Conservation (phyloP, 1,140 invertebrate genomes). For the Drosophila paulistorum region DNA sequence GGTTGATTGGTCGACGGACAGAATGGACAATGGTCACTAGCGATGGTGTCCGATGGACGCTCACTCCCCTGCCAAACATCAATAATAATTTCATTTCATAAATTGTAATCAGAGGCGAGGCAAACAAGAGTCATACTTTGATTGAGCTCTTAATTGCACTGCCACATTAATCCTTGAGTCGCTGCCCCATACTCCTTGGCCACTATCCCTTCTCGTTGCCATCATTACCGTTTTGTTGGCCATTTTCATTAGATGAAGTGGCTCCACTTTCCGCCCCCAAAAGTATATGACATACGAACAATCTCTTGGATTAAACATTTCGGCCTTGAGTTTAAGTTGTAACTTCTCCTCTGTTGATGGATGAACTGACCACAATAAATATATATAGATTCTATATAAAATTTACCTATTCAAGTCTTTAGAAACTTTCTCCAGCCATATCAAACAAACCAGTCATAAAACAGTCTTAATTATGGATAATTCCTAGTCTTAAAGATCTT, state of each 20-base stretch:
- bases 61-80: conserved; percentile 69
- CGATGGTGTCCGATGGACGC: conserved; percentile 35
- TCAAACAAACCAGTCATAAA: too few species aligned
- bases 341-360: too few species aligned
- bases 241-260: conserved; percentile 65
- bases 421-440: too few species aligned
- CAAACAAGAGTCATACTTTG: conserved; percentile 62
- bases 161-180: conserved; percentile 66
- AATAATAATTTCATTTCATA: conserved; percentile 81
- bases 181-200: too few species aligned
- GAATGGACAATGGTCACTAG: conserved; percentile 11
- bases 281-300: not conserved
- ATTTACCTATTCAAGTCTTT: too few species aligned
- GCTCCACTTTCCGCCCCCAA: conserved; percentile 9
- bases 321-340: too few species aligned
- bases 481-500: too few species aligned
- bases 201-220: not conserved
- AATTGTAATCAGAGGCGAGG: conserved; percentile 72
- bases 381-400: too few species aligned
- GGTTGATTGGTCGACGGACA: conserved; percentile 22
- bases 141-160: conserved; percentile 81
- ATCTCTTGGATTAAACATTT: too few species aligned
- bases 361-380: too few species aligned
- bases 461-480: too few species aligned
- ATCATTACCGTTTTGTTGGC: conserved; percentile 24